phyloP scores from a whole-genome alignment of 2,888 invertebrate species.

The Oxytorus armatus region DNA sequence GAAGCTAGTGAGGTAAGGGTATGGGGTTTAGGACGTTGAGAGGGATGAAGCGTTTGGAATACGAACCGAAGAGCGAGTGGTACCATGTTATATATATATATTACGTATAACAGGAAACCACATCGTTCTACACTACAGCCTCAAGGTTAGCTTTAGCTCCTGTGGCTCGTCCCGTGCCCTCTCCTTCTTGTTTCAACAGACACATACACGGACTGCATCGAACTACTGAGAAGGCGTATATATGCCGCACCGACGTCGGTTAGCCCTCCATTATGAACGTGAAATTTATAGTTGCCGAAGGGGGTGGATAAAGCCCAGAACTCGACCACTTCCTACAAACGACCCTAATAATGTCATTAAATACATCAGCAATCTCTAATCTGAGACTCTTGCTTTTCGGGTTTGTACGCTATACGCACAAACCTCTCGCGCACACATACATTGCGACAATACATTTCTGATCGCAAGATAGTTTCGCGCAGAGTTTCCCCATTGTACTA shows the following conservation, averaged over 20 bases:
- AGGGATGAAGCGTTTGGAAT: conserved; percentile 21
- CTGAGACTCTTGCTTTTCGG: conserved; percentile 70
- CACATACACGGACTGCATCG: not conserved
- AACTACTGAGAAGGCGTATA: conserved; percentile 44
- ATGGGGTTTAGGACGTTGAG: not conserved
- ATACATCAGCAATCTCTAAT: conserved; percentile 81
- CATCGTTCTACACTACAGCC: conserved; percentile 48
- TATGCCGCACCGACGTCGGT: conserved; percentile 70
- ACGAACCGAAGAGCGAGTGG: conserved; percentile 16
- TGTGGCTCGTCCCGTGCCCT: conserved; percentile 18
- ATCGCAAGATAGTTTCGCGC: not conserved
- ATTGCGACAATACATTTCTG: conserved; percentile 15
- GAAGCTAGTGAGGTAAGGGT: conserved; percentile 41
- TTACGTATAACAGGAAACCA: conserved; percentile 49
- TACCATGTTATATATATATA: conserved; percentile 29
- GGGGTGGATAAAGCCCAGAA: conserved; percentile 79
- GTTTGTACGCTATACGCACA: not conserved
- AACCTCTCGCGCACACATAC: conserved; percentile 35
- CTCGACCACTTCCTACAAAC: conserved; percentile 77
- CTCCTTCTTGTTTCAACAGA: conserved; percentile 40
- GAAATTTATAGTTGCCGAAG: conserved; percentile 80
- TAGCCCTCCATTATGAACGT: conserved; percentile 79
- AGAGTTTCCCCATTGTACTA: conserved; percentile 1
- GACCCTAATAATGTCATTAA: conserved; percentile 82
- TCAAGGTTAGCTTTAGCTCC: conserved; percentile 12